These are phyloP conservation scores for Pegea sp. DNA, from an alignment of 23 tunicate species.

Conservation along the genomic window DNA sequence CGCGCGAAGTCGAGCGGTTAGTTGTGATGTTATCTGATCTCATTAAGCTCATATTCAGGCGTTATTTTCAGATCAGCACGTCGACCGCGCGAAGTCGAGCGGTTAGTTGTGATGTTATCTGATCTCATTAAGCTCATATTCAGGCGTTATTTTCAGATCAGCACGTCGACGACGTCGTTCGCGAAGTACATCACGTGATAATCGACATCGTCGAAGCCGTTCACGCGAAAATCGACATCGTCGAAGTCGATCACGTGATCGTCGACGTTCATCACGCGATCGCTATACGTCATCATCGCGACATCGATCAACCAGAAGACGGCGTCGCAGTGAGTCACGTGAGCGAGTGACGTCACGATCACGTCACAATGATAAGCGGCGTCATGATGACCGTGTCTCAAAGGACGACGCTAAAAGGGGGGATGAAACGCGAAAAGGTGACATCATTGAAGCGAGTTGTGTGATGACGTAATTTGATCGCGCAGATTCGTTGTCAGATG, in stretches of 20 bases:
- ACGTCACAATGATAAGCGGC: no score
- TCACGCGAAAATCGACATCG: neutral
- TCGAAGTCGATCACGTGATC: neutral
- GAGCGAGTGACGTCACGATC: neutral
- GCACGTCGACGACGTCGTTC: constrained; percentile 6
- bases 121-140: neutral
- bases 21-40: neutral
- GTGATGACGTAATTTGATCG: no score
- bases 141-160: no score
- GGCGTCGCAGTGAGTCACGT: neutral
- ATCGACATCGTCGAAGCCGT: constrained; percentile 29
- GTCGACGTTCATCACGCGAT: neutral
- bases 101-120: neutral
- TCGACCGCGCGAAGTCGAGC: no score
- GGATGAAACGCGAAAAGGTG: no score
- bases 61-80: neutral
- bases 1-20: no score
- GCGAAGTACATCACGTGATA: constrained; percentile 29
- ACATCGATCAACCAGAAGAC: no score
- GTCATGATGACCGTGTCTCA: no score
- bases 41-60: neutral
- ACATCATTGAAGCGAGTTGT: no score
- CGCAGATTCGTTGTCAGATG: no score
- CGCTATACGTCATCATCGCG: no score
- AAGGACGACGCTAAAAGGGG: no score